phyloP scores from a whole-genome alignment of 2,888 invertebrate genomes.

The Leptinotarsa tumamoca region DNA sequence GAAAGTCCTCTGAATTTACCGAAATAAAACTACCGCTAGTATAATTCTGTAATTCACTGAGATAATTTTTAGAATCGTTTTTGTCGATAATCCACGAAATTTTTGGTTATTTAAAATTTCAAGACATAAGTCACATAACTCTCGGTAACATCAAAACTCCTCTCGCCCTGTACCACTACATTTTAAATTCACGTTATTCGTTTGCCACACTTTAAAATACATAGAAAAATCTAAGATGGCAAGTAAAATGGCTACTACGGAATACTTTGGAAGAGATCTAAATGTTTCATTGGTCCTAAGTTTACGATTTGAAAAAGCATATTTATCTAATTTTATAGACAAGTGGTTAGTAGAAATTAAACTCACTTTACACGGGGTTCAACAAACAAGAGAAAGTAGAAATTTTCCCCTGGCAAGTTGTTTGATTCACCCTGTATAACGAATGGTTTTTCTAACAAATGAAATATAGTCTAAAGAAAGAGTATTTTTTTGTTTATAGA shows the following conservation, averaged over 20 bases:
- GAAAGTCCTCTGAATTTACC: not conserved
- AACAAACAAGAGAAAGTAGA: too few relatives aligned
- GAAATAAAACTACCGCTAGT: not conserved
- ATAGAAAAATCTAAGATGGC: conserved; percentile 37
- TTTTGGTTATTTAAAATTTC: not conserved
- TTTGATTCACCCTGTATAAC: not conserved
- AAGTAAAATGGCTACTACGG: conserved; percentile 42
- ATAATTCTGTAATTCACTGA: not conserved
- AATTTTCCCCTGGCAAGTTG: not conserved
- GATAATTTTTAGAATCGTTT: not conserved
- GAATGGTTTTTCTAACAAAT: not conserved
- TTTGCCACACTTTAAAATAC: conserved; percentile 2
- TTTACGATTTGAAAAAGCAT: not conserved
- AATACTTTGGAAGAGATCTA: conserved; percentile 13
- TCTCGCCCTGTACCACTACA: not conserved
- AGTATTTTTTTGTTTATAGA: not conserved
- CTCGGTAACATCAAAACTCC: not conserved
- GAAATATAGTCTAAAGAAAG: not conserved
- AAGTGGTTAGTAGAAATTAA: not conserved
- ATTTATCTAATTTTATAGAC: not conserved
- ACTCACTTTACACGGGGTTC: too few relatives aligned
- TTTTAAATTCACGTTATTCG: not conserved
- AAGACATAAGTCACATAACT: not conserved
- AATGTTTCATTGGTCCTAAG: not conserved
- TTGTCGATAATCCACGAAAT: too few relatives aligned